These are phyloP conservation scores for Tapirus indicus DNA, from an alignment of 2,797 vertebrate genomes.

Conservation along the genomic window DNA sequence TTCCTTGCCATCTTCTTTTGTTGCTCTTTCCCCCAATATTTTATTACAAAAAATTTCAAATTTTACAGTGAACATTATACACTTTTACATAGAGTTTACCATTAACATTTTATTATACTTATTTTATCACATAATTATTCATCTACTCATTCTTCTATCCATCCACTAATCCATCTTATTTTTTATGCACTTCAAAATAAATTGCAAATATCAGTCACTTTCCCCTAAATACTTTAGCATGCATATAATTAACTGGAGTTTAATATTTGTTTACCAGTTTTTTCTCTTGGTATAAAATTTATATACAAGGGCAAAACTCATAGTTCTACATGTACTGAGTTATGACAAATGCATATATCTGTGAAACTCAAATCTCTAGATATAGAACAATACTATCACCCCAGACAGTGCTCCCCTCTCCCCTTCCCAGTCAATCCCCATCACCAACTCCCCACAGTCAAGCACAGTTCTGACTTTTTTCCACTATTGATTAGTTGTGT, in stretches of 20 bases:
- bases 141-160: neutral
- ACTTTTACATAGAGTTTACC: neutral
- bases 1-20: neutral
- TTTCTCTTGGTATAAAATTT: neutral
- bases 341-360: neutral
- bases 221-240: neutral
- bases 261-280: neutral
- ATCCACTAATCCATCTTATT: neutral
- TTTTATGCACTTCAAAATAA: constrained; percentile 10
- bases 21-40: neutral
- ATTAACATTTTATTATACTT: neutral
- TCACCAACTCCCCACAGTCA: neutral
- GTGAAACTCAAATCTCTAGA: neutral
- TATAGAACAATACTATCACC: neutral
- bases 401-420: neutral
- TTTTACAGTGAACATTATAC: neutral
- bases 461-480: neutral
- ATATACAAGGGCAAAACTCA: neutral
- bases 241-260: neutral
- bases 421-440: neutral
- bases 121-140: neutral
- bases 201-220: neutral
- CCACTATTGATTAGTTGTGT: neutral
- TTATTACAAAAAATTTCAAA: neutral
- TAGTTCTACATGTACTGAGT: neutral